phyloP scores from a whole-genome alignment of 1,140 invertebrate species.

The Drosophila bocqueti region DNA sequence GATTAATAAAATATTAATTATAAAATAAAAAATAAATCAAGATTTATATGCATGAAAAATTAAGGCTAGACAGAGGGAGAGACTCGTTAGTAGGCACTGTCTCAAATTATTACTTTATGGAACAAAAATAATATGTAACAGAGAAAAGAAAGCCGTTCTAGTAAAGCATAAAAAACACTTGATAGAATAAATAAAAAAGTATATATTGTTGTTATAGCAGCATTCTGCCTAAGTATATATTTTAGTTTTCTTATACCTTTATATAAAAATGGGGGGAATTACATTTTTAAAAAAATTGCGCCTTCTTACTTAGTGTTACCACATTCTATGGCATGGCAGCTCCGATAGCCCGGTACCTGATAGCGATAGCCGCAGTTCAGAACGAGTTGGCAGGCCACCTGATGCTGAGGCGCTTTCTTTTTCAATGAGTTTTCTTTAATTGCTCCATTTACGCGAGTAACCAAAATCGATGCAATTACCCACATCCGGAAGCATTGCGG shows the following conservation, averaged over 20 bases:
- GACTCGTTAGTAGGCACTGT: too few relatives aligned
- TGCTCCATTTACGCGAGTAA: conserved; percentile 69
- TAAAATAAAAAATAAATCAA: too few relatives aligned
- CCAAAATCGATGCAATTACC: conserved; percentile 58
- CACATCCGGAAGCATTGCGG: conserved; percentile 62
- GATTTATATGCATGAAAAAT: too few relatives aligned
- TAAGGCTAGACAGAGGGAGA: too few relatives aligned
- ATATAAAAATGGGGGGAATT: not conserved
- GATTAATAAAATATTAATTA: too few relatives aligned
- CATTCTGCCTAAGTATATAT: not conserved
- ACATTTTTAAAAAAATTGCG: not conserved
- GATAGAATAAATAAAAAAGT: not conserved
- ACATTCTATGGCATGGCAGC: not conserved
- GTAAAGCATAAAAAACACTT: not conserved
- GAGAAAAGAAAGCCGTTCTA: too few relatives aligned
- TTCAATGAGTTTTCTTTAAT: conserved; percentile 67
- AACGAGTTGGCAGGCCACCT: conserved; percentile 11
- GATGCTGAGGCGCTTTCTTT: conserved; percentile 63
- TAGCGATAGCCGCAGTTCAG: not conserved
- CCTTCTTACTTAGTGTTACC: not conserved
- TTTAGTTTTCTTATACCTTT: not conserved
- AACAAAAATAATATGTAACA: not conserved
- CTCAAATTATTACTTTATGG: too few relatives aligned
- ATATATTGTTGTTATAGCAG: not conserved
- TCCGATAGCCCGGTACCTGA: not conserved